phyloP scores from a whole-genome alignment of 2,797 vertebrate species.

The Pangasius djambal region DNA sequence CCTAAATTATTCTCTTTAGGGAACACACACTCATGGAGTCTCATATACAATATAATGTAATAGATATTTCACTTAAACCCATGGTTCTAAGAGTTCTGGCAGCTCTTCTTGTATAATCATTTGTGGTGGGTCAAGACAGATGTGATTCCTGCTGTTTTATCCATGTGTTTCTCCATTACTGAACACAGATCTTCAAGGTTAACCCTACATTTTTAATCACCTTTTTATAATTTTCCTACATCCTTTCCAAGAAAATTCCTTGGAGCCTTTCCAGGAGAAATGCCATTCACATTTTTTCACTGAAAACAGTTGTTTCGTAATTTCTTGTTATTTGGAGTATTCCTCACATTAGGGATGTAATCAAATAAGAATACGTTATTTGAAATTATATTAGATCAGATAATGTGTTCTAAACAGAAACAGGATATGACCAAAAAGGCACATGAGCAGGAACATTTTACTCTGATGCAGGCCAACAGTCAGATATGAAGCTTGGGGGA shows the following conservation, averaged over 20 bases:
- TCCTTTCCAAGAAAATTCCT: background rate
- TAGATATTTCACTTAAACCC: background rate
- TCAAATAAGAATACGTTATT: background rate
- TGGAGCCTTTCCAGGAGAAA: background rate
- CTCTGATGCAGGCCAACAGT: background rate
- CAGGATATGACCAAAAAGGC: background rate
- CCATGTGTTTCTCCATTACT: constrained; percentile 2
- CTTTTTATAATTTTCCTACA: constrained; percentile 11
- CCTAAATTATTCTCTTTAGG: constrained; percentile 50
- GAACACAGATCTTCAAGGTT: constrained; percentile 32
- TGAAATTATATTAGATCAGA: background rate
- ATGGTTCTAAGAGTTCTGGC: constrained; percentile 2
- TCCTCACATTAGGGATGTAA: background rate
- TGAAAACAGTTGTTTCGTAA: background rate
- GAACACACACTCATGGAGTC: background rate
- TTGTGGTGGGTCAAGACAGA: background rate
- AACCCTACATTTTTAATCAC: constrained; percentile 36
- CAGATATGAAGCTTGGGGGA: background rate
- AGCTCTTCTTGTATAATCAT: constrained; percentile 15
- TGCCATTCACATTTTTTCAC: background rate
- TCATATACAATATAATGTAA: constrained; percentile 17
- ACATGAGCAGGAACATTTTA: background rate
- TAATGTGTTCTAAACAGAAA: background rate
- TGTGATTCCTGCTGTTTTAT: constrained; percentile 20
- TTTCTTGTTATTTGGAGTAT: constrained; percentile 6